Conservation (phyloP, 1,140 invertebrate species). For the Psilanteris sp. region DNA sequence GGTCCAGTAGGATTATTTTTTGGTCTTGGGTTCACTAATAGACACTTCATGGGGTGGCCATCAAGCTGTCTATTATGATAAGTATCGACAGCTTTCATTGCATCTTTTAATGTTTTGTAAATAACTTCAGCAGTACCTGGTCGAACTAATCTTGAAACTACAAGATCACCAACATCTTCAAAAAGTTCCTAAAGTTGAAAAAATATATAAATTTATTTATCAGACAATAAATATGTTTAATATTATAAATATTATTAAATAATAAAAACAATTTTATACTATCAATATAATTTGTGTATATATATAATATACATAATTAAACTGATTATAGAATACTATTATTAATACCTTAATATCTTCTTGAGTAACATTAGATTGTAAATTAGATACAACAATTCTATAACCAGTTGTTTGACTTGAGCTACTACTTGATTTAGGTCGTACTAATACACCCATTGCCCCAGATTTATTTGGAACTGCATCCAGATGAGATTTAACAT, state of each 20-base stretch:
- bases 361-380: slow-evolving; percentile 90
- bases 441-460: slow-evolving; percentile 79
- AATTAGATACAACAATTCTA: slow-evolving; percentile 92
- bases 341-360: slow-evolving; percentile 91
- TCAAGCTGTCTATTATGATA: slow-evolving; percentile 95
- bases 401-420: slow-evolving; percentile 82
- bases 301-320: too few species aligned
- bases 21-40: slow-evolving; percentile 86
- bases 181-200: slow-evolving; percentile 87
- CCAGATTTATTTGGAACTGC: slow-evolving; percentile 75
- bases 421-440: slow-evolving; percentile 77
- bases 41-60: slow-evolving; percentile 90
- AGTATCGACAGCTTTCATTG: slow-evolving; percentile 91
- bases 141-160: slow-evolving; percentile 90
- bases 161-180: slow-evolving; percentile 92
- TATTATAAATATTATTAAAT: too few species aligned
- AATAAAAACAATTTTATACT: too few species aligned
- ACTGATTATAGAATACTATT: too few species aligned
- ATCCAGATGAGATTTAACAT: slow-evolving; percentile 80
- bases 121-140: slow-evolving; percentile 94
- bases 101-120: slow-evolving; percentile 91
- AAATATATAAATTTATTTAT: slow-evolving; percentile 4
- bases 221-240: too few species aligned
- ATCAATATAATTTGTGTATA: too few species aligned
- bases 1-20: slow-evolving; percentile 82